Conservation (phyloP, 2,797 vertebrate genomes). For the Oreochromis mossambicus region DNA sequence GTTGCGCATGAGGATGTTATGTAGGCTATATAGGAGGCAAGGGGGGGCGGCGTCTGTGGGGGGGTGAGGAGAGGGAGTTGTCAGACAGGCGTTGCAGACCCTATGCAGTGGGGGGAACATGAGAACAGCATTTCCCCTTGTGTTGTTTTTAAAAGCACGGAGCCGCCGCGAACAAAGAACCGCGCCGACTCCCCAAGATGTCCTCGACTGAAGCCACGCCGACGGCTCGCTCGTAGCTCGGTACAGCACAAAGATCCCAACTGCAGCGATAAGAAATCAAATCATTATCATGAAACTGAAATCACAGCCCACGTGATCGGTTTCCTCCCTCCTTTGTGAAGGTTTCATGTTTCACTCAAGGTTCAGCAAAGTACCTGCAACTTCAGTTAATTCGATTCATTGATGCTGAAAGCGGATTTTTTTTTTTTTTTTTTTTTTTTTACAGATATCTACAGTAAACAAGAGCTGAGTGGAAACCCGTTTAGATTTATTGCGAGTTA, state of each 20-base stretch:
- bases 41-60: neutral
- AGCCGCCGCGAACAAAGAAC: conserved; percentile 73
- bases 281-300: neutral
- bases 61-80: conserved; percentile 58
- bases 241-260: conserved; percentile 45
- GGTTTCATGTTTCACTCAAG: neutral
- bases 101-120: conserved; percentile 61
- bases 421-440: neutral
- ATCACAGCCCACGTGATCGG: neutral
- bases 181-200: conserved; percentile 68
- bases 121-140: conserved; percentile 52
- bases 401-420: neutral
- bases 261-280: conserved; percentile 6
- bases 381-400: neutral
- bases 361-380: conserved; percentile 20
- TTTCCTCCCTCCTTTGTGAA: neutral
- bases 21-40: conserved; percentile 44
- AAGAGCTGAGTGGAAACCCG: neutral
- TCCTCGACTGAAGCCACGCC: conserved; percentile 72
- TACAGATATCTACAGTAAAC: neutral
- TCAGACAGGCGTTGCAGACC: conserved; percentile 74
- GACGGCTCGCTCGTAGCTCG: conserved; percentile 52
- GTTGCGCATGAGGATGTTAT: conserved; percentile 73
- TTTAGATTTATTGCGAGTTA: neutral
- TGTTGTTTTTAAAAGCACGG: conserved; percentile 46